Evolutionary conservation across 2,888 invertebrate genomes (phyloP).

Genomic region (Amphipyra tragopoginis): DNA sequence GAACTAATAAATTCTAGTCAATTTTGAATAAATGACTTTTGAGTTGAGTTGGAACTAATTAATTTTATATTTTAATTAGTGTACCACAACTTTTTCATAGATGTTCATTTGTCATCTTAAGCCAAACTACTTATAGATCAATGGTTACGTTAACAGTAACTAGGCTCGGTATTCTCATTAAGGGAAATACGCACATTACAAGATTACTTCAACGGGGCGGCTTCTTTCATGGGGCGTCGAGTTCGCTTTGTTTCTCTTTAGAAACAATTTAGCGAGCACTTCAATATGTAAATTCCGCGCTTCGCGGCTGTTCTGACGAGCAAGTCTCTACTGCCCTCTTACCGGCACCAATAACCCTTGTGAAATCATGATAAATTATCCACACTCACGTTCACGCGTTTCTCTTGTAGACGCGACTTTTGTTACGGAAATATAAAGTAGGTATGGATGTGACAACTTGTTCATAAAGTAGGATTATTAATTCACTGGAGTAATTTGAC

Average conservation of each 20-base stretch:
- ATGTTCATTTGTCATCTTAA: not conserved
- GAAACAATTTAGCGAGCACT: conserved; percentile 79
- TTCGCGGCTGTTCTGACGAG: conserved; percentile 67
- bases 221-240: conserved; percentile 43
- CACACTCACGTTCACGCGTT: conserved; percentile 82
- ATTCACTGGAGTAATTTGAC: too few species aligned
- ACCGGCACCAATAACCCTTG: conserved; percentile 84
- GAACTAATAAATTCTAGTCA: too few species aligned
- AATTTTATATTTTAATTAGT: too few species aligned
- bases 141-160: conserved; percentile 7
- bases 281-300: conserved; percentile 81
- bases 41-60: too few species aligned
- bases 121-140: not conserved
- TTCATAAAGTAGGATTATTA: too few species aligned
- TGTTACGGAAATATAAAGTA: conserved; percentile 45
- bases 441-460: conserved; percentile 66
- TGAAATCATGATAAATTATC: conserved; percentile 89
- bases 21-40: too few species aligned
- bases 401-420: conserved; percentile 74
- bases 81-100: too few species aligned
- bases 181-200: conserved; percentile 35
- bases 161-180: conserved; percentile 48
- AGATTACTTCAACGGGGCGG: conserved; percentile 38
- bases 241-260: conserved; percentile 58
- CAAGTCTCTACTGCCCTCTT: conserved; percentile 77